phyloP scores from a whole-genome alignment of 1,140 invertebrate species.

The Varroa destructor region DNA sequence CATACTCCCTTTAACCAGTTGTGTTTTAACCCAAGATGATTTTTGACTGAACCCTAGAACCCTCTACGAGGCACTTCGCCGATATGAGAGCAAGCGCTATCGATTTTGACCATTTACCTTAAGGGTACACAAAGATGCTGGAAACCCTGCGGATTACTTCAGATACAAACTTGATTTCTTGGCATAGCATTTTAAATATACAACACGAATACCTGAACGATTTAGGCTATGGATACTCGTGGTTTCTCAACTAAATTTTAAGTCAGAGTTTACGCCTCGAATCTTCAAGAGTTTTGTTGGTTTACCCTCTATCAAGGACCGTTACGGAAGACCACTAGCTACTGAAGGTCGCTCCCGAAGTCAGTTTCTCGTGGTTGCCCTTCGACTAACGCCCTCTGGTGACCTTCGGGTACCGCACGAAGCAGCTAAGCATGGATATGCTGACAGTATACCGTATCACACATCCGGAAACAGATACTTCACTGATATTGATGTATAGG shows the following conservation, averaged over 20 bases:
- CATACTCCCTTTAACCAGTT: background rate
- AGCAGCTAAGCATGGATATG: slow-evolving; percentile 3
- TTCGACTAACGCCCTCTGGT: background rate
- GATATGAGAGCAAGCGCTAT: slow-evolving; percentile 4
- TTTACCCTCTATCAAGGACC: background rate
- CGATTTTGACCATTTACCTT: background rate
- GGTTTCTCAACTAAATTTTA: background rate
- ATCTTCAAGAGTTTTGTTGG: background rate
- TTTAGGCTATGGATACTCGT: background rate
- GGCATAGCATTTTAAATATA: too few species aligned
- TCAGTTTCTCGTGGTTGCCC: background rate
- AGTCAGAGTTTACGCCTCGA: background rate
- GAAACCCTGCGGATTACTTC: slow-evolving; percentile 25
- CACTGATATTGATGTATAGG: slow-evolving; percentile 13
- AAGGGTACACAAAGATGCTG: background rate
- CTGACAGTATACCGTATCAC: slow-evolving; percentile 17
- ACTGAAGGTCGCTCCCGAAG: slow-evolving; percentile 16
- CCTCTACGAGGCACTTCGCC: background rate
- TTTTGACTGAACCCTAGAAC: background rate
- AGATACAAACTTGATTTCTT: background rate
- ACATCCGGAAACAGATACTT: slow-evolving; percentile 16
- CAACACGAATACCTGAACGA: background rate
- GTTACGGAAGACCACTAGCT: slow-evolving; percentile 3
- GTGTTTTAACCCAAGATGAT: background rate
- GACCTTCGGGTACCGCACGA: slow-evolving; percentile 6